Percentiles rank a stretch among this genome's conserved stretches.
phyloP scores from a whole-genome alignment of 2,888 invertebrate genomes.

The Chironomus riparius region DNA sequence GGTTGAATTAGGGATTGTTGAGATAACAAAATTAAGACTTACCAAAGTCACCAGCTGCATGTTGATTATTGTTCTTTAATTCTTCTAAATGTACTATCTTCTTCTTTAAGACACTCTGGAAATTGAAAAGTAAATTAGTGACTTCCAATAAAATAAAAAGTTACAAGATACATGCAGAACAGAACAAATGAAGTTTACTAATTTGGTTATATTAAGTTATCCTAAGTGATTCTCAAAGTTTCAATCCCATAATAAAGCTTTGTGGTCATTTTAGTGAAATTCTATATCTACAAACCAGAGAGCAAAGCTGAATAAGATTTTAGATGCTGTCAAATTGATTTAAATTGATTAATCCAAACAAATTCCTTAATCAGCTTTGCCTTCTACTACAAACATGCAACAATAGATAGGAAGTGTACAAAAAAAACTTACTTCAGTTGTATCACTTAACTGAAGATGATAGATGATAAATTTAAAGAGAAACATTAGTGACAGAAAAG shows the following conservation, averaged over 20 bases:
- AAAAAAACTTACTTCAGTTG: slow-evolving; percentile 1
- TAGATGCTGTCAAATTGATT: too few species aligned
- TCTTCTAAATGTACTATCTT: background rate
- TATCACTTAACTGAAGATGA: background rate
- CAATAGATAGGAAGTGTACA: background rate
- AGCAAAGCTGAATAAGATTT: too few species aligned
- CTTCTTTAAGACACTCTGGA: background rate
- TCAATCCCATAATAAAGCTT: too few species aligned
- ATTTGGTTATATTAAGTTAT: too few species aligned
- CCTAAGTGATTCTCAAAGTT: too few species aligned
- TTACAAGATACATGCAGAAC: background rate
- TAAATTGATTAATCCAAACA: too few species aligned
- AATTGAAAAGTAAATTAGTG: background rate
- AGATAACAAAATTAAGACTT: background rate
- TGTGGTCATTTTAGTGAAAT: too few species aligned
- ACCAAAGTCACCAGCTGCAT: slow-evolving; percentile 13
- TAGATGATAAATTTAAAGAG: background rate
- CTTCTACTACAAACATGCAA: background rate
- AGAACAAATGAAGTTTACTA: background rate
- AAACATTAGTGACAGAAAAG: background rate
- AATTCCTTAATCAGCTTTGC: too few species aligned
- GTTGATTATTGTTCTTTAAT: background rate
- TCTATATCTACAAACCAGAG: too few species aligned
- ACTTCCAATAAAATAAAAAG: background rate
- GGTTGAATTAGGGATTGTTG: background rate